These are phyloP conservation scores for Limanda limanda DNA, from an alignment of 2,113 vertebrate genomes.

Conservation along the genomic window DNA sequence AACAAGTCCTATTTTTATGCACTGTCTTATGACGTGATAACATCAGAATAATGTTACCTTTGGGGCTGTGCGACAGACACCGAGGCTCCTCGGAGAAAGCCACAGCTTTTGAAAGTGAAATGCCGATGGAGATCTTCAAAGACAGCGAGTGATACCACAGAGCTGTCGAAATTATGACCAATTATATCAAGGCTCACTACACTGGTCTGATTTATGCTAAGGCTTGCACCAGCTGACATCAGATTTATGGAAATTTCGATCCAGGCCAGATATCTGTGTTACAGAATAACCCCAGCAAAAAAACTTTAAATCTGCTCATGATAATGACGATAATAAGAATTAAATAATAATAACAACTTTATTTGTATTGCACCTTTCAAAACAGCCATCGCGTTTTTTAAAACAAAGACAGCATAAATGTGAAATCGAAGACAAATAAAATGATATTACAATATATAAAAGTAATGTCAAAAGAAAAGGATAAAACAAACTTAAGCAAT, in stretches of 20 bases:
- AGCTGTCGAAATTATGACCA: conserved; percentile 16
- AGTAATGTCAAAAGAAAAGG: no score
- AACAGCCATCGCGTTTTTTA: no score
- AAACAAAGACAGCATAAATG: no score
- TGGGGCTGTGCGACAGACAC: conserved; percentile 32
- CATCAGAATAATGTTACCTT: conserved; percentile 54
- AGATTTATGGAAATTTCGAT: conserved; percentile 15
- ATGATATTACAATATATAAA: no score
- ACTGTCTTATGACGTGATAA: conserved; percentile 41
- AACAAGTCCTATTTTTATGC: conserved; percentile 39
- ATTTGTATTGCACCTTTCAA: no score
- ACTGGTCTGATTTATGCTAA: conserved; percentile 10
- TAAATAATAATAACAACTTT: no score
- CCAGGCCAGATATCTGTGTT: background rate
- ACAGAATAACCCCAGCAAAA: background rate
- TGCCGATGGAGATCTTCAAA: background rate
- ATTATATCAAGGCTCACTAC: conserved; percentile 7
- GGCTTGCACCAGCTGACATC: conserved; percentile 15
- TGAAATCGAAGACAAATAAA: no score
- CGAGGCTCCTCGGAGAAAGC: conserved; percentile 42
- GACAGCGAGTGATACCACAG: conserved; percentile 2
- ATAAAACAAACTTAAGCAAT: no score
- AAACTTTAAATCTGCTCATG: background rate
- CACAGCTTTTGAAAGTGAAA: conserved; percentile 35
- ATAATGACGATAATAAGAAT: no score